phyloP scores from a whole-genome alignment of 2,888 invertebrate species.

The Mycogona germanica region DNA sequence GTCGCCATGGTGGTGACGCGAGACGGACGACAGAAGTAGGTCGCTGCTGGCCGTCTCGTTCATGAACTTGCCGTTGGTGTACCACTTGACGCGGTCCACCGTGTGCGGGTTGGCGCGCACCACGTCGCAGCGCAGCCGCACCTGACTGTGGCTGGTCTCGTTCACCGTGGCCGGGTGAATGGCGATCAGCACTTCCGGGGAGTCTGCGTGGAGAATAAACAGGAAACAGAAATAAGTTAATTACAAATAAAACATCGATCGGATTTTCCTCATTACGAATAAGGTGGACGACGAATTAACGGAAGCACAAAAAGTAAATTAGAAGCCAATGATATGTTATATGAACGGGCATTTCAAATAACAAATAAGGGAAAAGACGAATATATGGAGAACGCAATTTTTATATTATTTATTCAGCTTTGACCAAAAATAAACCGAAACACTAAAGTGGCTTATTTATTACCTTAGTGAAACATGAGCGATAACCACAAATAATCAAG shows the following conservation, averaged over 20 bases:
- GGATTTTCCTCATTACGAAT: too few species aligned
- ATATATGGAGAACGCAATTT: too few species aligned
- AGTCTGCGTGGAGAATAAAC: constrained; percentile 44
- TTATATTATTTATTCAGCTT: too few species aligned
- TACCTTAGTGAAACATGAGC: too few species aligned
- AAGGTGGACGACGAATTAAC: too few species aligned
- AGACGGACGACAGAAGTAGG: constrained; percentile 70
- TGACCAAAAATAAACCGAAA: too few species aligned
- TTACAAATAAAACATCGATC: not conserved
- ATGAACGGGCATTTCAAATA: too few species aligned
- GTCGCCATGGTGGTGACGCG: constrained; percentile 79
- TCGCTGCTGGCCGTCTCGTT: constrained; percentile 78
- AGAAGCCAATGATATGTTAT: too few species aligned
- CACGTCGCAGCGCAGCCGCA: constrained; percentile 68
- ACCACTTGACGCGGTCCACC: constrained; percentile 69
- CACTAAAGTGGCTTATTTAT: too few species aligned
- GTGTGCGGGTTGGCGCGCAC: constrained; percentile 61
- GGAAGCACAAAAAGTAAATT: too few species aligned
- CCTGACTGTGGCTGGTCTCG: constrained; percentile 64
- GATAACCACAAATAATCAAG: too few species aligned
- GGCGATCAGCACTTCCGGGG: constrained; percentile 54
- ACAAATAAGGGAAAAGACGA: too few species aligned
- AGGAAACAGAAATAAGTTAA: not conserved
- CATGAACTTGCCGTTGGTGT: constrained; percentile 63
- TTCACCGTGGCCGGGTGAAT: constrained; percentile 61